Conservation (phyloP, 2,888 invertebrate genomes). For the Cremastinae sp. region DNA sequence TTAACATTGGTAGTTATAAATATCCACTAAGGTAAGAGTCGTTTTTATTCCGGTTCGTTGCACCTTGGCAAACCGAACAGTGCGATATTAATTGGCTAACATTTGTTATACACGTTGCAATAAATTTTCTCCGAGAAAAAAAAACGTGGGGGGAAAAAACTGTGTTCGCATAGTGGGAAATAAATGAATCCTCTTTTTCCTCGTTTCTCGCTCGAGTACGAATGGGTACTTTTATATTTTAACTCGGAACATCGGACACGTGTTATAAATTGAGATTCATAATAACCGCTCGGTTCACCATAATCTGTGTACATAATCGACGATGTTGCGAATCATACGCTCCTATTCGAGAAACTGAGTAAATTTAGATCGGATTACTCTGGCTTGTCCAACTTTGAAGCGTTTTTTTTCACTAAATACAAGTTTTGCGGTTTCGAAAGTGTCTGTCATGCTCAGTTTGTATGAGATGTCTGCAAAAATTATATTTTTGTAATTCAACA, state of each 20-base stretch:
- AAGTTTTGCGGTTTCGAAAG: constrained; percentile 22
- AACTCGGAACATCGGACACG: constrained; percentile 9
- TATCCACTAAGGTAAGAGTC: no score
- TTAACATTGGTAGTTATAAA: no score
- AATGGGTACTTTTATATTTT: constrained; percentile 4
- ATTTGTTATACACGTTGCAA: constrained; percentile 38
- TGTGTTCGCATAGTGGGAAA: constrained; percentile 22
- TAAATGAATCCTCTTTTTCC: constrained; percentile 17
- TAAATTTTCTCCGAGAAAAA: constrained; percentile 31
- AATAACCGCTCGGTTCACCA: constrained; percentile 19
- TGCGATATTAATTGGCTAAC: constrained; percentile 49
- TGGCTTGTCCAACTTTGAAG: neutral
- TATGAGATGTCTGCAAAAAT: neutral
- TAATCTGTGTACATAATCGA: constrained; percentile 7
- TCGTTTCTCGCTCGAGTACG: constrained; percentile 18
- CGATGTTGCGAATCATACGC: neutral
- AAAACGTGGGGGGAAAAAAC: neutral
- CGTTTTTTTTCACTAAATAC: neutral
- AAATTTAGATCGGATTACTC: constrained; percentile 33
- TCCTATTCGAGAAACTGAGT: constrained; percentile 5
- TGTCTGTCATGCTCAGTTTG: constrained; percentile 6
- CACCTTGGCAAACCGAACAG: constrained; percentile 33
- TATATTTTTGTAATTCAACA: neutral
- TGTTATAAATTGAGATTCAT: constrained; percentile 29
- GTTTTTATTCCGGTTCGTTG: constrained; percentile 42